Percentiles rank a stretch among this genome's conserved stretches.
Evolutionary conservation across 2,113 vertebrate genomes (phyloP).

Genomic region (Columbina picui): DNA sequence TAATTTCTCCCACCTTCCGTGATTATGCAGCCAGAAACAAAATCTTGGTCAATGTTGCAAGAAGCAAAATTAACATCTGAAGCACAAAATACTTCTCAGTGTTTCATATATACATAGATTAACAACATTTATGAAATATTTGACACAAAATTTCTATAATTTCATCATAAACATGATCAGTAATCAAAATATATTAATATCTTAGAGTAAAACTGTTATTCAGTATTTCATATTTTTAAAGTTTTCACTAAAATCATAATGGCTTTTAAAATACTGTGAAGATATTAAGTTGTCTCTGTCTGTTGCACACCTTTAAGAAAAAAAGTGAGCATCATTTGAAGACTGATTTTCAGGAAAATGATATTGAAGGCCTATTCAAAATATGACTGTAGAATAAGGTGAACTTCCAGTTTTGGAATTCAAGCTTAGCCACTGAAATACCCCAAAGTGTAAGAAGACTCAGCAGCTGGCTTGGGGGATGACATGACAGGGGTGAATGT

Average conservation of each 20-base stretch:
- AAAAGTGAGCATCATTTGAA: background rate
- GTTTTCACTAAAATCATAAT: rapidly evolving
- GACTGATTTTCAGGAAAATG: background rate
- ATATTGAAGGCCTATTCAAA: background rate
- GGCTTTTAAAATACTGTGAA: background rate
- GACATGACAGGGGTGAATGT: background rate
- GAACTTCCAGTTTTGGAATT: background rate
- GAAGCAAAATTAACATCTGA: background rate
- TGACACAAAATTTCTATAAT: background rate
- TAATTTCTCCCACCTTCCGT: background rate
- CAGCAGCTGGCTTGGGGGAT: background rate
- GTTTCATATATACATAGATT: background rate
- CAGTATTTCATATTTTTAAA: background rate
- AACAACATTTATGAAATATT: background rate
- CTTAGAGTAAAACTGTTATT: background rate
- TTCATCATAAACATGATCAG: background rate
- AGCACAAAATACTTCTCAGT: background rate
- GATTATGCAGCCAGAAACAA: background rate
- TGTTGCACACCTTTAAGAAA: background rate
- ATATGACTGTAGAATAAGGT: background rate
- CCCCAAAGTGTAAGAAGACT: background rate
- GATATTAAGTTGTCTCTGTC: background rate
- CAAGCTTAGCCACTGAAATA: background rate
- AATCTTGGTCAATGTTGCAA: background rate
- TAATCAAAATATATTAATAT: background rate